Evolutionary conservation across 2,888 invertebrate genomes (phyloP).

Genomic region (Drosophila conformis): DNA sequence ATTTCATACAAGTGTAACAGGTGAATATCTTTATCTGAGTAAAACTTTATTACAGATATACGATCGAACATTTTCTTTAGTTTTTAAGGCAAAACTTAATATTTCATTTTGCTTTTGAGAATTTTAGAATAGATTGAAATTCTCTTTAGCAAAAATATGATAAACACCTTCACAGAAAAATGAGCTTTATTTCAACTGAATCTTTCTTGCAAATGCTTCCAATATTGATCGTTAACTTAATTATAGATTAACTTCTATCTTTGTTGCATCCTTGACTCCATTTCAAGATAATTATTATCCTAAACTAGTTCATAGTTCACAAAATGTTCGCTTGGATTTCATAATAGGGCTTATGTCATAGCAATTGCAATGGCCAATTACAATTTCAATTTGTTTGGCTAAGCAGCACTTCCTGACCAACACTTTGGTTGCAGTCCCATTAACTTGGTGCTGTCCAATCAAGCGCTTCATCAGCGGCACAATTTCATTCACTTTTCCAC

Average conservation of each 20-base stretch:
- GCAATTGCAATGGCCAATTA: conserved; percentile 33
- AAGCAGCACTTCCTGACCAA: conserved; percentile 54
- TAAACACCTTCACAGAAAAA: background rate
- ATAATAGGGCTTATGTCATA: conserved; percentile 44
- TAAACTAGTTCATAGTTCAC: background rate
- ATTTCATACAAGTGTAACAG: conserved; percentile 4
- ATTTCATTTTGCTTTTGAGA: background rate
- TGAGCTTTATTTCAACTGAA: background rate
- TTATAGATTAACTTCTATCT: background rate
- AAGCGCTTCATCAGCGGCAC: conserved; percentile 43
- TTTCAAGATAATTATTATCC: background rate
- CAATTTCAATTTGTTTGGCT: conserved; percentile 47
- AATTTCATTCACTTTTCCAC: conserved; percentile 34
- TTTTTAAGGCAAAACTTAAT: background rate
- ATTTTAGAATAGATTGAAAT: background rate
- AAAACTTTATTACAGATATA: background rate
- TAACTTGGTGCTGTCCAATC: conserved; percentile 49
- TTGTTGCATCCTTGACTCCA: background rate
- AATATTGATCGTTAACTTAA: background rate
- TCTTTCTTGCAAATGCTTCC: background rate
- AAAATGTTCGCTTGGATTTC: conserved; percentile 18
- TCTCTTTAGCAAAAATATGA: background rate
- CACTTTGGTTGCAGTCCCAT: conserved; percentile 34
- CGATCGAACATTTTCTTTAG: background rate
- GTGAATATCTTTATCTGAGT: background rate